Conservation (phyloP, 2,888 invertebrate species). For the Chesias legatella region DNA sequence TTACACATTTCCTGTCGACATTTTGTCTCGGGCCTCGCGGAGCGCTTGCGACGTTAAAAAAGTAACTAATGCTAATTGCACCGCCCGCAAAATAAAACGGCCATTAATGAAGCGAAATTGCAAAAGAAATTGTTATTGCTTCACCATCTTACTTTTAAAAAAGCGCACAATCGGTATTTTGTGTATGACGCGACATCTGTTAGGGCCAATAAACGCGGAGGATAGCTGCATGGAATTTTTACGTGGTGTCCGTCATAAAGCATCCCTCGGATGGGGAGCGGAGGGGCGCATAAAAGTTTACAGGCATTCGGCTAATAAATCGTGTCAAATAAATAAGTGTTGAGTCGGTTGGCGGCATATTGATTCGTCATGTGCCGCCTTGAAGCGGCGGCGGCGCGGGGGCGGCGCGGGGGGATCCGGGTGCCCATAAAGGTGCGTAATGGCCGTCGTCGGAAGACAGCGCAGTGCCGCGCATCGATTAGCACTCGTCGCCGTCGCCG, state of each 20-base stretch:
- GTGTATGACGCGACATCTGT: conserved; percentile 58
- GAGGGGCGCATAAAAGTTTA: conserved; percentile 75
- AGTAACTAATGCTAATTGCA: conserved; percentile 71
- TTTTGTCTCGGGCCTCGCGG: conserved; percentile 60
- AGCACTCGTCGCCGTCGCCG: conserved; percentile 81
- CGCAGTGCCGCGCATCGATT: conserved; percentile 87
- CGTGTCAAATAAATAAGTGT: conserved; percentile 80
- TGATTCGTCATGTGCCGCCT: conserved; percentile 80
- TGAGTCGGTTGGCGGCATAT: conserved; percentile 80
- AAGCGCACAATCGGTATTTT: conserved; percentile 27
- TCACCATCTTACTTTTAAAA: conserved; percentile 35
- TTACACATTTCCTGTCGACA: conserved; percentile 72
- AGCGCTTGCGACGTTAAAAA: conserved; percentile 51
- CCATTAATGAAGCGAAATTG: conserved; percentile 64
- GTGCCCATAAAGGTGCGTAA: conserved; percentile 88
- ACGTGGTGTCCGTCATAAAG: conserved; percentile 72
- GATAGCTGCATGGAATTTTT: conserved; percentile 71
- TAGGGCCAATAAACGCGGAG: conserved; percentile 62
- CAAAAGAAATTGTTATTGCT: conserved; percentile 55
- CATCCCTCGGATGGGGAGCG: conserved; percentile 56
- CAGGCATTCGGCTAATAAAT: conserved; percentile 79
- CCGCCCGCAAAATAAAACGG: conserved; percentile 60
- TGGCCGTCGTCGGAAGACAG: conserved; percentile 85
- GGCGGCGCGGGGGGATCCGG: conserved; percentile 59
- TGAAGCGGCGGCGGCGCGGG: conserved; percentile 74